Percentiles rank a stretch among this genome's conserved stretches.
Evolutionary conservation across 2,113 vertebrate species (phyloP).

Genomic region (Pollimyrus isidori): DNA sequence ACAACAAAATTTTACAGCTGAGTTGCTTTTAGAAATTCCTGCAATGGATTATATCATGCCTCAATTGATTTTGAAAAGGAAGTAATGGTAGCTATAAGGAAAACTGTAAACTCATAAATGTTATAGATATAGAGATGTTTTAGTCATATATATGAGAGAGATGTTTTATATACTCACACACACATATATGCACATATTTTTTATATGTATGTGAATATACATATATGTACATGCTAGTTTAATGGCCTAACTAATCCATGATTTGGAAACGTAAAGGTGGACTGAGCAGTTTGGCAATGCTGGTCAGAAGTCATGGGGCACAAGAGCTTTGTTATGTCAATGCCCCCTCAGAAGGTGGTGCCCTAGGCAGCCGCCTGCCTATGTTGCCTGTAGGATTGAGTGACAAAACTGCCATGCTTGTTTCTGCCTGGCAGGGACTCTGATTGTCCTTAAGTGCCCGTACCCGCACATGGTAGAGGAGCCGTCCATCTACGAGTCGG

Average conservation of each 20-base stretch:
- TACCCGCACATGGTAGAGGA: constrained; percentile 86
- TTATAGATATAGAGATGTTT: neutral
- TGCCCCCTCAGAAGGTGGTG: neutral
- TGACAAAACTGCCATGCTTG: neutral
- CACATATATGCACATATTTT: no score
- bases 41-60: neutral
- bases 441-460: constrained; percentile 64
- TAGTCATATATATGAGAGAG: neutral
- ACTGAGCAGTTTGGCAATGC: neutral
- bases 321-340: neutral
- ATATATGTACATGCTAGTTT: neutral
- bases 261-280: neutral
- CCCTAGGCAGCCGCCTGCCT: neutral
- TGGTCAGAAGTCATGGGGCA: neutral
- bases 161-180: neutral
- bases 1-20: neutral
- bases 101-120: neutral
- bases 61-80: neutral
- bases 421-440: constrained; percentile 30
- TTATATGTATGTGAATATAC: no score
- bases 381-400: neutral
- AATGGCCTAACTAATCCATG: neutral
- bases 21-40: no score
- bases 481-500: constrained; percentile 91
- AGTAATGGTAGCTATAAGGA: neutral